phyloP scores from a whole-genome alignment of 2,113 vertebrate genomes.

The Cavia aperea region DNA sequence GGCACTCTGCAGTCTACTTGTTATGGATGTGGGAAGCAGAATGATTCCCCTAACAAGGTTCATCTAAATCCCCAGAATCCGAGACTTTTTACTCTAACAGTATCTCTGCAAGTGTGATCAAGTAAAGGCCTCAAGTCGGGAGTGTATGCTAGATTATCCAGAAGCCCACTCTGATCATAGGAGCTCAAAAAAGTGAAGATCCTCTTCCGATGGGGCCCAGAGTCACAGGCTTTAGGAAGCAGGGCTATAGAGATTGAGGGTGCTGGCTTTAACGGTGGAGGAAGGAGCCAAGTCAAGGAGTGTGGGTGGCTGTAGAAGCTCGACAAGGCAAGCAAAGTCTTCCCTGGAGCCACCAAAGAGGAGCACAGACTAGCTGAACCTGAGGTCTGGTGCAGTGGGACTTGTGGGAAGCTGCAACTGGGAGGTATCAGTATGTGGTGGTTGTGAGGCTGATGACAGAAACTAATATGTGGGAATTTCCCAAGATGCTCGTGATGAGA shows the following conservation, averaged over 20 bases:
- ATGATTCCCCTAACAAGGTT: neutral
- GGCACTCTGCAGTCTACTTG: neutral
- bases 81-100: neutral
- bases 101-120: neutral
- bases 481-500: neutral
- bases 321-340: neutral
- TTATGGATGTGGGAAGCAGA: neutral
- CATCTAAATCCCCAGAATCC: neutral
- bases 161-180: neutral
- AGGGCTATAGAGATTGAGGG: neutral
- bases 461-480: neutral
- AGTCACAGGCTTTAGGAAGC: neutral
- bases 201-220: neutral
- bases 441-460: neutral
- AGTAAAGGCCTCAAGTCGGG: neutral
- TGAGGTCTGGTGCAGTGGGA: neutral
- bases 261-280: neutral
- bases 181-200: neutral
- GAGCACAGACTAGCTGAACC: neutral
- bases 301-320: fast-evolving
- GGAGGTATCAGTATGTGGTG: neutral
- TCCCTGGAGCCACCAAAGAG: neutral
- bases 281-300: neutral
- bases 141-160: too few species aligned
- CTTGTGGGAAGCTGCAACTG: neutral